phyloP scores from a whole-genome alignment of 2,113 vertebrate species.

The Manacus vitellinus region DNA sequence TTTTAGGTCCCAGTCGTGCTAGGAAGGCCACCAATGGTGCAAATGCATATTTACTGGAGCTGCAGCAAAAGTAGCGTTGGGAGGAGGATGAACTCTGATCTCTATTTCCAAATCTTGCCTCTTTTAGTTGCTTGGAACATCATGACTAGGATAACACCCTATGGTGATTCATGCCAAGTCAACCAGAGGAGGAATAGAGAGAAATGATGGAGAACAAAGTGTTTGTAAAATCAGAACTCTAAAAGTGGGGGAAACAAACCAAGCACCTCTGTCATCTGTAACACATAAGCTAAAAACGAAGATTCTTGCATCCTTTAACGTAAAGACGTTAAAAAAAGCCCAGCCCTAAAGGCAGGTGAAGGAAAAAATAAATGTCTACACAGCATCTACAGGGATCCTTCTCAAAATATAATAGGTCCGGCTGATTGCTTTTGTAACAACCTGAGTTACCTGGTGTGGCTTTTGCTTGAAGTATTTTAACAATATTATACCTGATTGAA shows the following conservation, averaged over 20 bases:
- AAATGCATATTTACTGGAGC: not conserved
- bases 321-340: not conserved
- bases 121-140: not conserved
- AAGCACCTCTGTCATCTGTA: not conserved
- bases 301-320: not conserved
- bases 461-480: not conserved
- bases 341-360: not conserved
- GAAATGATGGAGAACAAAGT: not conserved
- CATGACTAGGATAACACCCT: not conserved
- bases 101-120: not conserved
- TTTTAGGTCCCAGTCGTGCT: not conserved
- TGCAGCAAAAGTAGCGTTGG: not conserved
- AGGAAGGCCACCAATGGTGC: not conserved
- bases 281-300: not conserved
- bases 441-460: not conserved
- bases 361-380: not conserved
- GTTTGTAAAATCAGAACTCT: not conserved
- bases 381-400: not conserved
- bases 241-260: not conserved
- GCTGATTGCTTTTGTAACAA: not conserved
- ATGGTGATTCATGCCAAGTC: not conserved
- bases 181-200: not conserved
- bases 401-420: not conserved
- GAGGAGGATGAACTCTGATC: rapidly evolving
- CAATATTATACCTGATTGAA: not conserved